Conservation (phyloP, 2,888 invertebrate genomes). For the Carabus problematicus region DNA sequence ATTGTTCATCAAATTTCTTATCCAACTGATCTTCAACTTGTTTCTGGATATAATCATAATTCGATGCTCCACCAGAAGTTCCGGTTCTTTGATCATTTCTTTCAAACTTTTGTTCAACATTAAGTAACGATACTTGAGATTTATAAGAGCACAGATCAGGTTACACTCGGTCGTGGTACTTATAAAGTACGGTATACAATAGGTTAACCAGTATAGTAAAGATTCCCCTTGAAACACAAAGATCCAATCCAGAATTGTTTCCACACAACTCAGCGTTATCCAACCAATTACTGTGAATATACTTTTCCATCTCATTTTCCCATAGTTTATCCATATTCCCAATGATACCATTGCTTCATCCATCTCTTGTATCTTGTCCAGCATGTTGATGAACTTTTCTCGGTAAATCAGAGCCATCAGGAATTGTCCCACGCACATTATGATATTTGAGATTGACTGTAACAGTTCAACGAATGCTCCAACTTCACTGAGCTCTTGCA, state of each 20-base stretch:
- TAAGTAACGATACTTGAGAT: slow-evolving; percentile 15
- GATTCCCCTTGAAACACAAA: slow-evolving; percentile 12
- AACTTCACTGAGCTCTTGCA: neutral
- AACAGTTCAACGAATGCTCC: slow-evolving; percentile 14
- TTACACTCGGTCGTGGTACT: slow-evolving; percentile 21
- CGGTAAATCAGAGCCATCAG: slow-evolving; percentile 8
- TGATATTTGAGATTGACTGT: slow-evolving; percentile 20
- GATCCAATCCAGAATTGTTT: slow-evolving; percentile 16
- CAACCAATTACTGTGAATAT: slow-evolving; percentile 8
- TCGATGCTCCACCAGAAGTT: too few relatives aligned
- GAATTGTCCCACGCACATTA: slow-evolving; percentile 28
- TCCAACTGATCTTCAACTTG: neutral
- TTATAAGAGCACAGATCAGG: slow-evolving; percentile 10
- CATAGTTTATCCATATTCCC: slow-evolving; percentile 15
- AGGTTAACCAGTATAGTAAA: slow-evolving; percentile 19
- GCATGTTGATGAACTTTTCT: slow-evolving; percentile 17
- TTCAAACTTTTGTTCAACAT: slow-evolving; percentile 26
- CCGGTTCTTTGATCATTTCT: slow-evolving; percentile 27
- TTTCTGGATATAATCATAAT: neutral
- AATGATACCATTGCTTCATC: slow-evolving; percentile 16
- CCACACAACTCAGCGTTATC: slow-evolving; percentile 15
- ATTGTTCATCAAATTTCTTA: slow-evolving; percentile 14
- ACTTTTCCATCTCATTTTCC: neutral
- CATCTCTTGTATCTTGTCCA: slow-evolving; percentile 1
- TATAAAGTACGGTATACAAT: slow-evolving; percentile 31